These are phyloP conservation scores for Labeo calbasu DNA, from an alignment of 2,797 vertebrate species.

Conservation along the genomic window DNA sequence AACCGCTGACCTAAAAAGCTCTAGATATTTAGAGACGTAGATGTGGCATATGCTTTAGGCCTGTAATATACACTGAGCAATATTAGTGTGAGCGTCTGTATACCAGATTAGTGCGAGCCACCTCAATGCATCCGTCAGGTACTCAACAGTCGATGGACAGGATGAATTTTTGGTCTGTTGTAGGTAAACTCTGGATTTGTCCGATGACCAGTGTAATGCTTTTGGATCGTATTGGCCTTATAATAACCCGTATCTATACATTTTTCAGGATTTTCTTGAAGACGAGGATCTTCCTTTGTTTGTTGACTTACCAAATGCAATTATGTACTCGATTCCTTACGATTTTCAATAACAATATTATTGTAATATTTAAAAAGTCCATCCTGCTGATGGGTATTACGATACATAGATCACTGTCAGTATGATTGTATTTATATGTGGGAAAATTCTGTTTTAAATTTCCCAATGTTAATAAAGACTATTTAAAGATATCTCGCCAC, in stretches of 20 bases:
- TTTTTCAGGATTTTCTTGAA: conserved; percentile 49
- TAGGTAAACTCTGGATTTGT: conserved; percentile 45
- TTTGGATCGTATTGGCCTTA: conserved; percentile 52
- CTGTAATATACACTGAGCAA: conserved; percentile 65
- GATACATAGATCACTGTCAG: conserved; percentile 50
- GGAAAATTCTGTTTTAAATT: conserved; percentile 50
- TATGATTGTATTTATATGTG: conserved; percentile 62
- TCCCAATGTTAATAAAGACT: conserved; percentile 58
- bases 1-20: conserved; percentile 46
- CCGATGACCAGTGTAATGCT: conserved; percentile 48
- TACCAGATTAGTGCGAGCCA: conserved; percentile 33
- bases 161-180: conserved; percentile 44
- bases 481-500: conserved; percentile 44
- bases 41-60: conserved; percentile 54
- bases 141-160: conserved; percentile 49
- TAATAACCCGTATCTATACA: conserved; percentile 38
- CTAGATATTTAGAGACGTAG: conserved; percentile 52
- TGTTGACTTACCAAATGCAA: conserved; percentile 57
- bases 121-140: conserved; percentile 59
- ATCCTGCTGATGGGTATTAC: conserved; percentile 48
- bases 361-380: conserved; percentile 53
- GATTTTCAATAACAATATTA: conserved; percentile 46
- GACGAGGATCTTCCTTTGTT: conserved; percentile 43
- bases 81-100: conserved; percentile 57
- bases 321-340: conserved; percentile 49